Base-by-base conservation (phyloP, 2,888 invertebrate species). In the Diaphora mendica region DNA sequence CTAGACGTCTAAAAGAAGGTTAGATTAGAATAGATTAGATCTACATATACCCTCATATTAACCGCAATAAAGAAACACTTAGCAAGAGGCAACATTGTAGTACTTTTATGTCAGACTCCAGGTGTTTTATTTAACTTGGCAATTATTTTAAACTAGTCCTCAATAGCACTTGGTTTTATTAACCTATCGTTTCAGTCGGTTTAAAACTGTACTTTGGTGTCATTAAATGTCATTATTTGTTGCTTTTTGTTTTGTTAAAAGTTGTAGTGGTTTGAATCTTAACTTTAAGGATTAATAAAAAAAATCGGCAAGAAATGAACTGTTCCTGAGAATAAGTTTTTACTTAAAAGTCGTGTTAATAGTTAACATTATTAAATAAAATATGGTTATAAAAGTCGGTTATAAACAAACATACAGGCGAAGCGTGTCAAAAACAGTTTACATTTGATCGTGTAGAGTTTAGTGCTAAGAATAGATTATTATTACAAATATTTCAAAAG, bases 91-190 rank as follows among this genome's bases (percentile, higher is more conserved):
- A 70, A 42, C 26, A 62, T 44, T 42, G 59, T 42, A 70, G 62
- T 59, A 62, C 42, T 70, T 70, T 42, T 30, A 69, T 59, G 59
- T 30, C 7, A 33, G 4, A 33, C 17, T 26, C 77, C 78, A 81
- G 78, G 81, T 79, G 79, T 30, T 30, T 51, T 64, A 26, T 70
- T 68, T 70, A 70, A 72, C 70, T 39, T 65, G 65, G 39, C 64
- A 76, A 83, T 78, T 74, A 76, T 68, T 39, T 42, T 72, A 66
- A 79, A 76, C 77, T 71, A 84, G 82, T 23, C n/a, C 78, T 62
- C 69, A 77, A 75, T 65, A 20, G 70, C 30, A 11, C n/a, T 77
- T 70, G 35, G 55, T 74, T 79, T 81, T 75, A 78, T 82, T 71
- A 75, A 75, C 69, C 67, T 79, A 68, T 62, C 70, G 76, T 75